phyloP scores from a whole-genome alignment of 2,797 vertebrate species.

The Silurus lanzhouensis region DNA sequence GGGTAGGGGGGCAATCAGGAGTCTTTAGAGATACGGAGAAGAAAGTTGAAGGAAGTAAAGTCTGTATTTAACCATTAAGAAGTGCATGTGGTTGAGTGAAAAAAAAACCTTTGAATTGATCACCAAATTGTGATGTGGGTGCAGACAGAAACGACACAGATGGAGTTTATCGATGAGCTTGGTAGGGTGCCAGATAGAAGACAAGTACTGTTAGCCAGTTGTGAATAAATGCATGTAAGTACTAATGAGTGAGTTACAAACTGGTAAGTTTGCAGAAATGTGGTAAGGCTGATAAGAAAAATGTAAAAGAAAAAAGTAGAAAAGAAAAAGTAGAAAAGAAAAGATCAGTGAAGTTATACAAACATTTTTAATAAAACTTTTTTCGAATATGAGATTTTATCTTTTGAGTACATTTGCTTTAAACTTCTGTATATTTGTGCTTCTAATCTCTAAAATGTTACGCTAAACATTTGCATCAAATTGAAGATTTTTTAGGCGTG shows the following conservation, averaged over 20 bases:
- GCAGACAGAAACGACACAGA: slow-evolving; percentile 7
- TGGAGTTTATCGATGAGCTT: slow-evolving; percentile 35
- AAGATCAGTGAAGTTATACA: background rate
- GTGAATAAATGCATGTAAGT: background rate
- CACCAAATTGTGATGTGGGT: slow-evolving; percentile 5
- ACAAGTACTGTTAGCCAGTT: background rate
- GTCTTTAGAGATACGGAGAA: background rate
- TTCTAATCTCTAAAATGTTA: background rate
- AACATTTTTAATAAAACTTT: background rate
- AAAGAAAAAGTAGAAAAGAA: background rate
- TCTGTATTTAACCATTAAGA: background rate
- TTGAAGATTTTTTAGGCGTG: background rate
- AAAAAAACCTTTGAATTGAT: slow-evolving; percentile 9
- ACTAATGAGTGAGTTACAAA: background rate
- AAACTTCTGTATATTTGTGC: background rate
- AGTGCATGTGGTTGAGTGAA: background rate
- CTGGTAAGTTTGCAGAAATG: background rate
- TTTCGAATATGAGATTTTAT: background rate
- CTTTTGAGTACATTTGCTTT: background rate
- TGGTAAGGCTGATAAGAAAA: background rate
- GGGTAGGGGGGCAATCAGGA: slow-evolving; percentile 5
- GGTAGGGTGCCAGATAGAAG: slow-evolving; percentile 27
- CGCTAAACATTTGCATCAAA: background rate
- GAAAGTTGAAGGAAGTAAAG: slow-evolving; percentile 23
- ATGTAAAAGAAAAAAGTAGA: background rate